Conservation (phyloP, 2,113 vertebrate species). For the Gracilinanus agilis region DNA sequence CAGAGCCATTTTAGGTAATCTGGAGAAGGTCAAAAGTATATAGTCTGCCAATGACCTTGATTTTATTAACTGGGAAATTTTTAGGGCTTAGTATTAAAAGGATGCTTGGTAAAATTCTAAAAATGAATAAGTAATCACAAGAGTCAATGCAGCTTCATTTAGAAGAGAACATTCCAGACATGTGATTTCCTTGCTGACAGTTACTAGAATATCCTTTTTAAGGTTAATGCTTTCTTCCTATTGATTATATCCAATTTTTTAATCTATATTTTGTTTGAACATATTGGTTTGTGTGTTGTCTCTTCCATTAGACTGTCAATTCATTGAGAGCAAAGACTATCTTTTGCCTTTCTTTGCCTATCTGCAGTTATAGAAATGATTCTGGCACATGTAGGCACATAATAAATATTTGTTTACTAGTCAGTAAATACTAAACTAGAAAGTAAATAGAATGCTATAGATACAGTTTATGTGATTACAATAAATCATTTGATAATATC, state of each 20-base stretch:
- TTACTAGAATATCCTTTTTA: neutral
- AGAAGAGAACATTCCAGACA: neutral
- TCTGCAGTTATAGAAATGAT: neutral
- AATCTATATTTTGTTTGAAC: neutral
- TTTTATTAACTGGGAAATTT: no score
- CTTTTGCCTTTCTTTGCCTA: neutral
- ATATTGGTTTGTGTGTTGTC: neutral
- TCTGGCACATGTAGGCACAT: neutral
- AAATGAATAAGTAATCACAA: neutral
- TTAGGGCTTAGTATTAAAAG: neutral
- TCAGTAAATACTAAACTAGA: neutral
- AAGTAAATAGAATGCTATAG: neutral
- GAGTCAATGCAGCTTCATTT: neutral
- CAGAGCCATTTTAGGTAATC: neutral
- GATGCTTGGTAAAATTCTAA: neutral
- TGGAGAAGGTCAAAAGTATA: no score
- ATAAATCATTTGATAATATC: neutral
- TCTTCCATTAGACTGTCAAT: neutral
- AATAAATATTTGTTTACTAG: neutral
- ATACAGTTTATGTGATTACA: neutral
- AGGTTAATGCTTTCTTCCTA: neutral
- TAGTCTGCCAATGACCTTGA: no score
- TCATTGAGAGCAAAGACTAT: neutral
- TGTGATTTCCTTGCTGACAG: neutral
- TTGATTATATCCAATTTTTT: neutral